phyloP scores from a whole-genome alignment of 2,113 vertebrate genomes.

The Numenius arquata region DNA sequence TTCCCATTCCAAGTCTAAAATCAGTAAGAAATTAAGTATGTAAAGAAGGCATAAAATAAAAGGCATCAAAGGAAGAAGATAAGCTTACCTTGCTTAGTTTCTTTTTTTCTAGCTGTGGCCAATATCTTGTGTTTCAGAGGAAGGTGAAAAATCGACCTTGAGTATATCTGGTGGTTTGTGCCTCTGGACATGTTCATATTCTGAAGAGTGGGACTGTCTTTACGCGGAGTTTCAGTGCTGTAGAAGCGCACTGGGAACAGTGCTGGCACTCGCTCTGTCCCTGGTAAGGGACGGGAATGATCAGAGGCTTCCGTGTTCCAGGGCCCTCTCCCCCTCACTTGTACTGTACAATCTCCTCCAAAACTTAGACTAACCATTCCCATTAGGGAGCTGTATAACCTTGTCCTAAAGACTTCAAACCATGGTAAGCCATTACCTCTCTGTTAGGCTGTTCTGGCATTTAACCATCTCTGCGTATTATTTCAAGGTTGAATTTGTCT shows the following conservation, averaged over 20 bases:
- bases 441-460: background rate
- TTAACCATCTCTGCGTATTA: background rate
- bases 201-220: background rate
- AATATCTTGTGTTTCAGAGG: background rate
- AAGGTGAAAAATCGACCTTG: background rate
- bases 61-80: background rate
- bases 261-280: background rate
- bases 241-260: background rate
- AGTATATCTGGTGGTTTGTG: background rate
- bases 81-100: background rate
- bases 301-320: background rate
- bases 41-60: background rate
- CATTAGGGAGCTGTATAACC: background rate
- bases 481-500: background rate
- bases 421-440: background rate
- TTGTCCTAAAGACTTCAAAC: background rate
- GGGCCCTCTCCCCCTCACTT: background rate
- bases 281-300: accelerated
- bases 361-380: background rate
- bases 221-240: background rate
- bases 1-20: background rate
- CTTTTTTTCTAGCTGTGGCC: background rate
- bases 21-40: background rate
- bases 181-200: background rate
- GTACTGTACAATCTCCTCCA: background rate